phyloP scores from a whole-genome alignment of 1,140 invertebrate species.

The Zaprionus africanus region DNA sequence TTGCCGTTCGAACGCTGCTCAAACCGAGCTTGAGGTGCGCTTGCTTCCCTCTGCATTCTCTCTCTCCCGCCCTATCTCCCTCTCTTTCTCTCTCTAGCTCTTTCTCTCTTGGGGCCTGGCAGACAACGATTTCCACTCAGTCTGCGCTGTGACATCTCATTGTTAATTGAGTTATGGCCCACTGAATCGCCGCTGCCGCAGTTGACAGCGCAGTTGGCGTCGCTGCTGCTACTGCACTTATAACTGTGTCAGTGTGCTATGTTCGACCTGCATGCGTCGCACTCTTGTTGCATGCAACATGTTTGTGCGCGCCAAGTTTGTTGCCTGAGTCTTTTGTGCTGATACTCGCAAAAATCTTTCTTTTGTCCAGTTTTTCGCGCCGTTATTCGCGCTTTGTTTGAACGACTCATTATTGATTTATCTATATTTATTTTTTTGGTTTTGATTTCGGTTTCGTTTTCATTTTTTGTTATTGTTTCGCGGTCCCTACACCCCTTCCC shows the following conservation, averaged over 20 bases:
- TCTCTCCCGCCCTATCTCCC: neutral
- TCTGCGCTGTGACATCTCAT: constrained; percentile 44
- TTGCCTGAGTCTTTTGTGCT: constrained; percentile 69
- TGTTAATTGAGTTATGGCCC: constrained; percentile 63
- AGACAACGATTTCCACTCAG: constrained; percentile 43
- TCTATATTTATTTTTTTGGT: constrained; percentile 28
- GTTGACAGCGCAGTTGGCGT: neutral
- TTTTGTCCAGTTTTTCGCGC: constrained; percentile 19
- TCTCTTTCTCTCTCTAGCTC: neutral
- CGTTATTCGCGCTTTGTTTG: constrained; percentile 58
- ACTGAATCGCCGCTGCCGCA: constrained; percentile 12
- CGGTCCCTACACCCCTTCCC: neutral
- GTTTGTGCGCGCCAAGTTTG: constrained; percentile 56
- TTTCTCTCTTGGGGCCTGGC: neutral
- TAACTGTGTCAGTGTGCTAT: constrained; percentile 68
- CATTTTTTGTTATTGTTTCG: constrained; percentile 23
- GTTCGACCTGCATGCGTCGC: constrained; percentile 43
- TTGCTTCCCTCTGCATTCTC: neutral
- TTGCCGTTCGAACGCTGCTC: constrained; percentile 62
- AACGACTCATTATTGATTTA: constrained; percentile 63
- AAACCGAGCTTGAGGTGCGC: constrained; percentile 40
- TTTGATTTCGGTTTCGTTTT: constrained; percentile 51
- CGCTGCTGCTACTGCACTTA: constrained; percentile 24
- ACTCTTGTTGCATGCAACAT: constrained; percentile 42
- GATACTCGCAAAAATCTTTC: constrained; percentile 10